Percentiles rank a stretch among this genome's conserved stretches.
Evolutionary conservation across 2,797 vertebrate genomes (phyloP).

Genomic region (Chloroceryle amazona): DNA sequence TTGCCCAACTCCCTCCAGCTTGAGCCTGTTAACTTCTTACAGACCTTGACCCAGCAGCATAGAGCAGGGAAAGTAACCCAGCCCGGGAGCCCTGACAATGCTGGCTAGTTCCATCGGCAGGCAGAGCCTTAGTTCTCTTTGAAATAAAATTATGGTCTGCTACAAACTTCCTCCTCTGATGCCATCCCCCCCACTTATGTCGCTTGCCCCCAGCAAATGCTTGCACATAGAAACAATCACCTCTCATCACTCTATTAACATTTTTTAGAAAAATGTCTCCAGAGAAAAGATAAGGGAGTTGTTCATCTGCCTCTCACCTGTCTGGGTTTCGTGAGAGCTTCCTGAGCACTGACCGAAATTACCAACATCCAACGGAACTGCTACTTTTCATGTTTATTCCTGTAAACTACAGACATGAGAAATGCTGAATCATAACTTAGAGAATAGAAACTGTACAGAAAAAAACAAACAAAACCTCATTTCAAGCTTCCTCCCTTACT

Average conservation of each 20-base stretch:
- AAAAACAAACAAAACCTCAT: not conserved
- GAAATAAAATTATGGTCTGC: not conserved
- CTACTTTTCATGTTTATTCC: constrained; percentile 58
- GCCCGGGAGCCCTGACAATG: not conserved
- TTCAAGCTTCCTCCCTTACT: constrained; percentile 25
- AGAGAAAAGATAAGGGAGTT: not conserved
- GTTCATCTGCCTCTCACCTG: constrained; percentile 27
- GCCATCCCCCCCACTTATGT: not conserved
- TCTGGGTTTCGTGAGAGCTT: not conserved
- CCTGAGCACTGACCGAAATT: constrained; percentile 3
- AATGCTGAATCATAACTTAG: constrained; percentile 16
- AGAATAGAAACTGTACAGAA: not conserved
- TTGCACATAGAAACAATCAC: not conserved
- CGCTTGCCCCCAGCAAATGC: not conserved
- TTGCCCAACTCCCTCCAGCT: not conserved
- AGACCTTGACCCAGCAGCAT: not conserved
- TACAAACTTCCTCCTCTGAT: not conserved
- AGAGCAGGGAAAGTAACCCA: not conserved
- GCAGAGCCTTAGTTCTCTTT: not conserved
- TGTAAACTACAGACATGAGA: constrained; percentile 60
- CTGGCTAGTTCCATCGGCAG: not conserved
- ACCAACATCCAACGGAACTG: constrained; percentile 36
- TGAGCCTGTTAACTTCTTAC: not conserved
- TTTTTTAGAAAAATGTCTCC: not conserved
- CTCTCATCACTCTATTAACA: not conserved